These are phyloP conservation scores for Clarias platycephalus DNA, from an alignment of 2,797 vertebrate species.

Conservation along the genomic window DNA sequence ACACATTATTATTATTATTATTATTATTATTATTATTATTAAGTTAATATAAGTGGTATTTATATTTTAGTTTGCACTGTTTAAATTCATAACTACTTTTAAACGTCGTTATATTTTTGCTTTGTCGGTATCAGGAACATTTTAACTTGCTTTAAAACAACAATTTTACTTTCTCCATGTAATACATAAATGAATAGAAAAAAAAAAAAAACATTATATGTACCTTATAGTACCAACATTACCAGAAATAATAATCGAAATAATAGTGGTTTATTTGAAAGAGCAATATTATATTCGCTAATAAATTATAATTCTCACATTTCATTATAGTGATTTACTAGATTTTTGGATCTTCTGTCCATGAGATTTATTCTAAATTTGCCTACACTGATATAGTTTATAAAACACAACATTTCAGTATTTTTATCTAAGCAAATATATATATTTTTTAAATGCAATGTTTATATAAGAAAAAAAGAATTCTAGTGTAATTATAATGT, in stretches of 20 bases:
- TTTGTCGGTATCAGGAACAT: neutral
- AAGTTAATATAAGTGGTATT: neutral
- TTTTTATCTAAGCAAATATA: neutral
- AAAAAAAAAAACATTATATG: neutral
- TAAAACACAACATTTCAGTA: neutral
- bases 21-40: neutral
- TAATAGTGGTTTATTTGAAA: neutral
- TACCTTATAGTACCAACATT: neutral
- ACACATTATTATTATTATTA: neutral
- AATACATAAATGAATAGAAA: neutral
- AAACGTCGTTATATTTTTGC: neutral
- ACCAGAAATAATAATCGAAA: neutral
- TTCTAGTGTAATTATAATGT: neutral
- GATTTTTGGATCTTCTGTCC: neutral
- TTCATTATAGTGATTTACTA: neutral
- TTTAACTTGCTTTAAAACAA: neutral
- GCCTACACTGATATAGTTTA: neutral
- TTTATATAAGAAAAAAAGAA: neutral
- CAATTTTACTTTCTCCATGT: neutral
- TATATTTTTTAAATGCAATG: no score
- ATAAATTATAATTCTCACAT: neutral
- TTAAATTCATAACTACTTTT: neutral
- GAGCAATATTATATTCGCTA: neutral
- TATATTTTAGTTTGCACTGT: neutral
- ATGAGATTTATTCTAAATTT: neutral